Evolutionary conservation across 2,113 vertebrate species (phyloP), one percentile per base, ranked within the genome.

Genomic region (Dasypus novemcinctus): DNA sequence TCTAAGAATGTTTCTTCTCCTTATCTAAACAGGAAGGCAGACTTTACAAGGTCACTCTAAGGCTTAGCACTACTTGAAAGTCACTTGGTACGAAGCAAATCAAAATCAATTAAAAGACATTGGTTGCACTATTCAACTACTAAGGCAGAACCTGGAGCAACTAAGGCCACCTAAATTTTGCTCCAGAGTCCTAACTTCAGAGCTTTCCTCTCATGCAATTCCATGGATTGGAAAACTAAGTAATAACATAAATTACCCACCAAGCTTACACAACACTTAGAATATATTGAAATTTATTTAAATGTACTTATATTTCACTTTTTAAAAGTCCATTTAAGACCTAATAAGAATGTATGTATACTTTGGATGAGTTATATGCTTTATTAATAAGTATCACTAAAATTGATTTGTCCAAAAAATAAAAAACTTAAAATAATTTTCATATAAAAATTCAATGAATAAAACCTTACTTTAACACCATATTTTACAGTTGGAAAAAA

Each of bases 401-500:
- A 12, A 14, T 54, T 54, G 52, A 12, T 54, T 54, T 54, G 12
- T 15, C 13, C 2, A 15, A 54, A 54, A 54, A 54, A 54, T 12
- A 54, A 54, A 14, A 54, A 54, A 54, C n/a, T n/a, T n/a, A 8
- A 54, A 54, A 54, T 6, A 15, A 11, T 54, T 54, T 46, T 15
- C 0, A 0, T 38, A 12, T 7, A 15, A 23, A 54, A 29, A 29
- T 9, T 11, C 23, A 10, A 23, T 0, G 15, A 14, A 7, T 29
- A 54, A 49, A 66, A 52, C 33, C 4, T 57, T 57, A 43, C 38
- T 31, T 43, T 41, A 49, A 29, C 36, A 31, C 8, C 75, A 17
- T 46, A 31, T 49, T 52, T 46, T 33, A 46, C 27, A 15, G 12
- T 20, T 33, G 13, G 1, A 31, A 31, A 31, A 49, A 46, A 31